phyloP scores from a whole-genome alignment of 2,888 invertebrate genomes.

The Parthenolecanium corni region DNA sequence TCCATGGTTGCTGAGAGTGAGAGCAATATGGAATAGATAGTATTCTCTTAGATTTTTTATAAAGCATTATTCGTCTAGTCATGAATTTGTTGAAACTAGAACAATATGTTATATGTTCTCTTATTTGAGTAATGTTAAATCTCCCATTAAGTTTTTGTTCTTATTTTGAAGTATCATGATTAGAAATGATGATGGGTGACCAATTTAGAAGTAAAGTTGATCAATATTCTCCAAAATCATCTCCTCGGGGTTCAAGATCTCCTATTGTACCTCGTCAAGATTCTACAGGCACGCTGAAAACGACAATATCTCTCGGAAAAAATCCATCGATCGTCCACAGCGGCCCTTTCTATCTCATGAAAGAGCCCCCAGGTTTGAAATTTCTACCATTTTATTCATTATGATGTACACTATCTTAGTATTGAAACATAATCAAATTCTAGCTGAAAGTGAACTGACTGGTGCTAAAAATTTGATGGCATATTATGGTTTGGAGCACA shows the following conservation, averaged over 20 bases:
- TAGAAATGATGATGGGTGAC: slow-evolving; percentile 66
- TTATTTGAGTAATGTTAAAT: too few species aligned
- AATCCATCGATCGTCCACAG: slow-evolving; percentile 94
- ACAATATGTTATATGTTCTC: too few species aligned
- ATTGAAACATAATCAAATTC: slow-evolving; percentile 32
- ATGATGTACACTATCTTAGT: neutral
- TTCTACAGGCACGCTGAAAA: slow-evolving; percentile 93
- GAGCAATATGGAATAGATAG: too few species aligned
- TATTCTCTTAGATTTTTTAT: too few species aligned
- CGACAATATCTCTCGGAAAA: slow-evolving; percentile 92
- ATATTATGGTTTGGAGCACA: slow-evolving; percentile 90
- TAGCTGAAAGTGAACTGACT: slow-evolving; percentile 82
- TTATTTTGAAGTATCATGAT: slow-evolving; percentile 16
- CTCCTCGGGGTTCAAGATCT: slow-evolving; percentile 84
- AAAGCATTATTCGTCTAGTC: too few species aligned
- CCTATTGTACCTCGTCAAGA: slow-evolving; percentile 93
- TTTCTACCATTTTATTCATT: neutral
- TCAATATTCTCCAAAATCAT: slow-evolving; percentile 89
- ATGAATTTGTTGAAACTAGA: too few species aligned
- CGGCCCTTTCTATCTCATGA: slow-evolving; percentile 96
- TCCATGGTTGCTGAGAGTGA: too few species aligned
- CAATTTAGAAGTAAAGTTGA: slow-evolving; percentile 77
- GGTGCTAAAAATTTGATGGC: slow-evolving; percentile 96
- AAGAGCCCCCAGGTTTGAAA: slow-evolving; percentile 74
- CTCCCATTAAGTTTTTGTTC: too few species aligned